Conservation (phyloP, 23 tunicate species). For the Phallusia fumigata region DNA sequence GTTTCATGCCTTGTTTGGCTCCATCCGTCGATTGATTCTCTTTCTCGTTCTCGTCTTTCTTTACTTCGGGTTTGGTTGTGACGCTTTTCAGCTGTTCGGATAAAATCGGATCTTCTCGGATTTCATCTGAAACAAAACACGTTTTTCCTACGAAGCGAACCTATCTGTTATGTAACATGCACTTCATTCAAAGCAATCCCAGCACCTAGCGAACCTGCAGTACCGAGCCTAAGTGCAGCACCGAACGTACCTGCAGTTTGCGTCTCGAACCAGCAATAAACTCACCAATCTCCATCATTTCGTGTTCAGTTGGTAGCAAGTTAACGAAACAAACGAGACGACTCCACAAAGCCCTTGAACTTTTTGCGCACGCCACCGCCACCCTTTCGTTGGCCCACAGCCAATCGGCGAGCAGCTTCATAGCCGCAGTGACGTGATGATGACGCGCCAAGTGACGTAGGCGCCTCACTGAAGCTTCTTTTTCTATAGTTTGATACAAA, state of each 20-base stretch:
- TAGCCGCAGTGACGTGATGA: slow-evolving; percentile 48
- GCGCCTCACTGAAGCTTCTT: background rate
- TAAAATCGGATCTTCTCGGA: slow-evolving; percentile 16
- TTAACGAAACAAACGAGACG: slow-evolving; percentile 42
- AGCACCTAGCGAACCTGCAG: no score
- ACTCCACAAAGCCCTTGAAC: slow-evolving; percentile 72
- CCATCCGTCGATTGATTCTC: background rate
- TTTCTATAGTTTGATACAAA: background rate
- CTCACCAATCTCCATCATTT: slow-evolving; percentile 41
- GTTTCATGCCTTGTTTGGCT: no score
- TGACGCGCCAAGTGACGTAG: background rate
- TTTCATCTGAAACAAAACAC: slow-evolving; percentile 2
- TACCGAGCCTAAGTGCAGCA: no score
- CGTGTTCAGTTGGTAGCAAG: slow-evolving; percentile 55
- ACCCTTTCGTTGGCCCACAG: slow-evolving; percentile 61
- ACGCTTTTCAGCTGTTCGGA: slow-evolving; percentile 22
- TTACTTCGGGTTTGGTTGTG: background rate
- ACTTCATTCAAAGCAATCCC: no score
- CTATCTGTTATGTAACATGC: no score
- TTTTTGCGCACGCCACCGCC: slow-evolving; percentile 74
- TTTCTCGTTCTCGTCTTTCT: slow-evolving; percentile 26
- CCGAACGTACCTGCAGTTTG: no score
- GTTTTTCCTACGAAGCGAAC: no score
- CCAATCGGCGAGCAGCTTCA: slow-evolving; percentile 94
- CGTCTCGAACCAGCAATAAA: no score